phyloP scores from a whole-genome alignment of 2,797 vertebrate species.

The Masticophis lateralis region DNA sequence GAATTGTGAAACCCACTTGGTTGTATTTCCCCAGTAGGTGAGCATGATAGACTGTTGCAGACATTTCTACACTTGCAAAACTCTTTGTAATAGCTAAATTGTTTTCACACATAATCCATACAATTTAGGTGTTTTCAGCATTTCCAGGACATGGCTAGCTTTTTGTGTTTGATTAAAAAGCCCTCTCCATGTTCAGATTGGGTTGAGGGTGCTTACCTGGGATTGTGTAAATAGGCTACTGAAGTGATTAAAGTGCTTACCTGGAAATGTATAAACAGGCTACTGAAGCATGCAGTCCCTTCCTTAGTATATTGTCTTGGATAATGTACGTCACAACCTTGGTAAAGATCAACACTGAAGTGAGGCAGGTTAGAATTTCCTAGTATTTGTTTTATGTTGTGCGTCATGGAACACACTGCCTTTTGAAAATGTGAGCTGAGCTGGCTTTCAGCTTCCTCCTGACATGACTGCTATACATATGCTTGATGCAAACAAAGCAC shows the following conservation, averaged over 20 bases:
- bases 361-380: slow-evolving; percentile 49
- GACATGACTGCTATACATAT: slow-evolving; percentile 17
- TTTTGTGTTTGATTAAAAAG: slow-evolving; percentile 6
- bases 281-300: neutral
- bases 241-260: neutral
- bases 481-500: slow-evolving; percentile 15
- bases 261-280: neutral
- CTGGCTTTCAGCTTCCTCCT: neutral
- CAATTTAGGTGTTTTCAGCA: neutral
- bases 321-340: slow-evolving; percentile 31
- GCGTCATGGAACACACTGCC: slow-evolving; percentile 20
- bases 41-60: neutral
- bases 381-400: slow-evolving; percentile 45
- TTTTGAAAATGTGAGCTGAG: slow-evolving; percentile 1
- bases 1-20: neutral
- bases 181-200: neutral
- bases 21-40: neutral
- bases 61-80: neutral
- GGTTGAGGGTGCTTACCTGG: neutral
- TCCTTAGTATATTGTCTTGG: slow-evolving; percentile 24
- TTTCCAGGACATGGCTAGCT: neutral
- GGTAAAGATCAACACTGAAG: slow-evolving; percentile 42
- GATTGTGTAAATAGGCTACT: neutral
- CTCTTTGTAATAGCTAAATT: neutral
- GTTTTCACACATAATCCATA: neutral